These are phyloP conservation scores for Morpho helenor DNA, from an alignment of 2,888 invertebrate genomes.

Conservation along the genomic window DNA sequence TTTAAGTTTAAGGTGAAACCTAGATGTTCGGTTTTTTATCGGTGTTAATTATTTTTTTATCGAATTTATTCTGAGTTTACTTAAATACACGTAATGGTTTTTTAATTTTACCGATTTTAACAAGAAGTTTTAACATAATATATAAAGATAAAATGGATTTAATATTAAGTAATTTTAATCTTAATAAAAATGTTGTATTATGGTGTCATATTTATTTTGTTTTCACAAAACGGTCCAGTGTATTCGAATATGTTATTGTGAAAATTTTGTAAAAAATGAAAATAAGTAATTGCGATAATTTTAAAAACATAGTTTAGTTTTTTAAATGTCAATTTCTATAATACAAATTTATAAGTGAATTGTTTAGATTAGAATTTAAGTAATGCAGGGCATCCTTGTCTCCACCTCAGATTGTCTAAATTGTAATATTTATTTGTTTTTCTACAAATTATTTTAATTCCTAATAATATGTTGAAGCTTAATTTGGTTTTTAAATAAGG, in stretches of 20 bases:
- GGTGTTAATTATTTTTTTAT: slow-evolving; percentile 7
- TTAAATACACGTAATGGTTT: neutral
- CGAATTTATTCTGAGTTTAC: slow-evolving; percentile 7
- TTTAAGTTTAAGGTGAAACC: slow-evolving; percentile 5
- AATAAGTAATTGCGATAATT: neutral
- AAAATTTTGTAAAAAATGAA: slow-evolving; percentile 1
- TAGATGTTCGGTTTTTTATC: slow-evolving; percentile 1
- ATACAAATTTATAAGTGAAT: slow-evolving; percentile 18
- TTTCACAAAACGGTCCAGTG: slow-evolving; percentile 13
- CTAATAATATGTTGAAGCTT: too few species aligned
- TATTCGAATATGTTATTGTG: neutral
- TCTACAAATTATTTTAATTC: too few species aligned
- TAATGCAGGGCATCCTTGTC: too few species aligned
- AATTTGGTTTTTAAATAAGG: too few species aligned
- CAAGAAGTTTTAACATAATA: slow-evolving; percentile 8
- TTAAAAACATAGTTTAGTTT: slow-evolving; percentile 4
- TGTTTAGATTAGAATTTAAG: neutral
- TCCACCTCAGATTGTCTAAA: too few species aligned
- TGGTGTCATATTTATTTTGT: slow-evolving; percentile 10
- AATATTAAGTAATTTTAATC: slow-evolving; percentile 1
- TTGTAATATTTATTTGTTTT: too few species aligned
- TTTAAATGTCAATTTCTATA: slow-evolving; percentile 12
- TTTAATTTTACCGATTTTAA: neutral
- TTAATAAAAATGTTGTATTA: neutral
- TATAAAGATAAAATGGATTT: neutral